Evolutionary conservation across 2,113 vertebrate genomes (phyloP).

Genomic region (Dipodomys ordii): DNA sequence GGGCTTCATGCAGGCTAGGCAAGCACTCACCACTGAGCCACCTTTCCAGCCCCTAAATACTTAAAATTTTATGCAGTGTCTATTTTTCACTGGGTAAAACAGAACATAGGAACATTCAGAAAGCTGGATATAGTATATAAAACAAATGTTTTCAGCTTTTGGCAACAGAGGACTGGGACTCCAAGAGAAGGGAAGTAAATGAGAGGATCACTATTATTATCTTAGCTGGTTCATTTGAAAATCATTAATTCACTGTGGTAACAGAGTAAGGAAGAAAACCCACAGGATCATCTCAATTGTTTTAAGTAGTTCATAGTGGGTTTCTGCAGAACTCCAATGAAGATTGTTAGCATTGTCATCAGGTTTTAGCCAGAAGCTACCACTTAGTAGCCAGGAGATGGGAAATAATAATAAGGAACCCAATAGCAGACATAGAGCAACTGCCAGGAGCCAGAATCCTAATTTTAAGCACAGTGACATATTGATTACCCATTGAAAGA

Average conservation of each 20-base stretch:
- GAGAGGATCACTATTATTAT: neutral
- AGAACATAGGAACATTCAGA: neutral
- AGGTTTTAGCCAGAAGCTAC: neutral
- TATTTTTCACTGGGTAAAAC: neutral
- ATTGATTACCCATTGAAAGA: neutral
- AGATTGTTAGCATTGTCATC: neutral
- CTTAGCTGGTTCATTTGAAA: neutral
- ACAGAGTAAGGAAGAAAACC: constrained; percentile 1
- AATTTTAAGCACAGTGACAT: neutral
- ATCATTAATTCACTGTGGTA: constrained; percentile 25
- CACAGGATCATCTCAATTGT: neutral
- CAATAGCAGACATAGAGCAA: neutral
- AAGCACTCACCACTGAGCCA: too few relatives aligned
- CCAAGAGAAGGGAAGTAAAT: neutral
- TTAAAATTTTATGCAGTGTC: neutral
- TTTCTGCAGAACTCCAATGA: neutral
- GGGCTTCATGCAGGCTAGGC: too few relatives aligned
- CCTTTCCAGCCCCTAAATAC: too few relatives aligned
- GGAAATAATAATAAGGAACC: neutral
- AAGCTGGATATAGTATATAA: neutral
- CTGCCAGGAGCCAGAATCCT: neutral
- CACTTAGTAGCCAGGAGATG: neutral
- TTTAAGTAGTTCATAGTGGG: neutral
- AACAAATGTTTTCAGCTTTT: neutral
- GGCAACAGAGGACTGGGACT: neutral